Evolutionary conservation across 2,797 vertebrate genomes (phyloP), one percentile per base, ranked within the genome.

Genomic region (Nannoperca australis): DNA sequence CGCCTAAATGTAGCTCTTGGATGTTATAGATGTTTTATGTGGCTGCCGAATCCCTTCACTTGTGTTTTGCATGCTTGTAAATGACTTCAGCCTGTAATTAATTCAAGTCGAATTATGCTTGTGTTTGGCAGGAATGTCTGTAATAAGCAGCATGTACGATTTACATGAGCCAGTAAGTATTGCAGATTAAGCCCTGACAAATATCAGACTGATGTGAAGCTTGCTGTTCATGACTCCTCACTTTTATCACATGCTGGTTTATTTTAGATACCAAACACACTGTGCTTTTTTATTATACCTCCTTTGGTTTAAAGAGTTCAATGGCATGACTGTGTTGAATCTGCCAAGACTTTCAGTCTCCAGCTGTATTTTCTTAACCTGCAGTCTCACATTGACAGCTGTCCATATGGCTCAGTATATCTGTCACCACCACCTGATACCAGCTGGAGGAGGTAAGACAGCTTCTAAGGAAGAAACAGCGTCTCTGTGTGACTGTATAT

Each of bases 381-480:
- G 5, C 0, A 32, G 53, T 30, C 17, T 69, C 93, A 98, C 96
- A 96, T 96, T 74, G 97, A 98, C 94, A 98, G 97, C 94, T 98
- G 97, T 87, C 97, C 97, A 0, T 98, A 98, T 1, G 94, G 96
- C 85, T 93, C 97, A 0, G 96, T 98, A 65, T 98, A 97, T 78
- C 95, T 98, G 86, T 98, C 97, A 0, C 97, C 97, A 0, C 97
- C 97, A 0, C 95, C 96, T 0, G 97, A 98, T 76, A 97, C 96
- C 7, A 98, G 95, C 93, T 98, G 97, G 97, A 97, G 97, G 89
- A 97, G 97, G 97, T 98, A 85, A 88, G 96, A 13, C 45, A 11
- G 4, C 45, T 44, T 78, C 55, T 3, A 6, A 62, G 30, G 32
- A 80, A 56, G n/a, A 66, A 67, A 40, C 63, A 51, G 40, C 0